Base-by-base conservation (phyloP, 2,888 invertebrate species). In the Latheticus oryzae region DNA sequence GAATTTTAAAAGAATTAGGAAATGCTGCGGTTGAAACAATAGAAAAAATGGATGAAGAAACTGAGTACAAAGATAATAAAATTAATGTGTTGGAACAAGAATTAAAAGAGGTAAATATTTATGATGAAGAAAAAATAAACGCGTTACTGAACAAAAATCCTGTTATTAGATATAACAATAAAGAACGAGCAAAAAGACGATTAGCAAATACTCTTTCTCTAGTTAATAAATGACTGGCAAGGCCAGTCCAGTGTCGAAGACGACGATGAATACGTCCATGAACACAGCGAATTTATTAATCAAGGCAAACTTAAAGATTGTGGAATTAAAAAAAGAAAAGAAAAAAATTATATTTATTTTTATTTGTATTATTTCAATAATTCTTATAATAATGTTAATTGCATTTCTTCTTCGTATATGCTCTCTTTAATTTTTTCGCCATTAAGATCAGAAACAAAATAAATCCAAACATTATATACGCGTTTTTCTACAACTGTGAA, bases 181-280 rank as follows among this genome's bases (percentile, higher is more conserved):
- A 12, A 32, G 32, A 32, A 32, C 32, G 52, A 52, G 52, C 52
- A 52, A 52, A 52, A 42, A 52, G 40, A 52, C 40, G 52, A 28
- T 52, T 52, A 26, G 37, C 52, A 52, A 52, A 52, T 28, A 52
- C 52, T 42, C 42, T 52, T 52, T 52, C 28, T 37, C 13, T 52
- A 23, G 38, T 28, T 24, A 52, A 52, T 40, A 52, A 52, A 52
- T 52, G 50, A n/a, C n/a, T n/a, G n/a, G n/a, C n/a, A n/a, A n/a
- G n/a, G n/a, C n/a, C n/a, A n/a, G n/a, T n/a, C n/a, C n/a, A n/a
- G n/a, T n/a, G n/a, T n/a, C n/a, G n/a, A n/a, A n/a, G n/a, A n/a
- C n/a, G n/a, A n/a, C n/a, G 24, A n/a, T n/a, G n/a, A n/a, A n/a
- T n/a, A n/a, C 50, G 24, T 9, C 38, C 16, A 35, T 33, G 16